A percentile compares a stretch with the other conserved stretches of the same genome.
phyloP scores from a whole-genome alignment of 2,888 invertebrate genomes.

The Drosophila pseudotakahashii region DNA sequence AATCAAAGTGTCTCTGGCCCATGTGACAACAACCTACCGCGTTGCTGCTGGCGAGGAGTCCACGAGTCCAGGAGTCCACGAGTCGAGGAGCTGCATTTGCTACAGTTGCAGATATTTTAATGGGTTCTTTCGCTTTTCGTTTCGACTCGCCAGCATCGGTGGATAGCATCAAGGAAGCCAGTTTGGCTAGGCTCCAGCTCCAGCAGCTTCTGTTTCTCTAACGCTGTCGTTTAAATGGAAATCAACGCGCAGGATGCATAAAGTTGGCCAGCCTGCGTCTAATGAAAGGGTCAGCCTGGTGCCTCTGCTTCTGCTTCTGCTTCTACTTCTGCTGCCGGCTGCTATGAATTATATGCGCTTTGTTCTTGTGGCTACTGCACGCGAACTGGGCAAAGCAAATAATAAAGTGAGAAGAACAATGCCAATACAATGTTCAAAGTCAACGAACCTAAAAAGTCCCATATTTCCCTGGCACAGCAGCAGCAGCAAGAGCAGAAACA shows the following conservation, averaged over 20 bases:
- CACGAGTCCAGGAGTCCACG: background rate
- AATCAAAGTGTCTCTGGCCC: slow-evolving; percentile 54
- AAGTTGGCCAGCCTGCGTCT: slow-evolving; percentile 70
- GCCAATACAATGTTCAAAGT: slow-evolving; percentile 79
- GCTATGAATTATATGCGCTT: slow-evolving; percentile 78
- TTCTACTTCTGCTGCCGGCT: slow-evolving; percentile 29
- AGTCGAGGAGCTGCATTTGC: slow-evolving; percentile 47
- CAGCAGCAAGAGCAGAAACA: slow-evolving; percentile 22
- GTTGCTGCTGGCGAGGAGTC: slow-evolving; percentile 11
- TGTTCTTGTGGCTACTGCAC: slow-evolving; percentile 75
- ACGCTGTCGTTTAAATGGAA: slow-evolving; percentile 80
- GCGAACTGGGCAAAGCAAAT: slow-evolving; percentile 75
- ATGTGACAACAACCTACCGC: slow-evolving; percentile 74
- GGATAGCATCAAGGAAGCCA: slow-evolving; percentile 79
- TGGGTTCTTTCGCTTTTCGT: slow-evolving; percentile 78
- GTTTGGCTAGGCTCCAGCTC: slow-evolving; percentile 30
- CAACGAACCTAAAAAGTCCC: slow-evolving; percentile 80
- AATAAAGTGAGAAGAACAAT: slow-evolving; percentile 80
- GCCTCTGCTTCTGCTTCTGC: slow-evolving; percentile 25
- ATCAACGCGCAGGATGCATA: slow-evolving; percentile 80
- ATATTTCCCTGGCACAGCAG: slow-evolving; percentile 62
- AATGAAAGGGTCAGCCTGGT: slow-evolving; percentile 75
- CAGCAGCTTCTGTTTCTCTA: slow-evolving; percentile 61
- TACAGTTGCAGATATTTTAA: slow-evolving; percentile 71
- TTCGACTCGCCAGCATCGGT: slow-evolving; percentile 35